phyloP scores from a whole-genome alignment of 2,888 invertebrate species.

The Cerastis rubricosa region DNA sequence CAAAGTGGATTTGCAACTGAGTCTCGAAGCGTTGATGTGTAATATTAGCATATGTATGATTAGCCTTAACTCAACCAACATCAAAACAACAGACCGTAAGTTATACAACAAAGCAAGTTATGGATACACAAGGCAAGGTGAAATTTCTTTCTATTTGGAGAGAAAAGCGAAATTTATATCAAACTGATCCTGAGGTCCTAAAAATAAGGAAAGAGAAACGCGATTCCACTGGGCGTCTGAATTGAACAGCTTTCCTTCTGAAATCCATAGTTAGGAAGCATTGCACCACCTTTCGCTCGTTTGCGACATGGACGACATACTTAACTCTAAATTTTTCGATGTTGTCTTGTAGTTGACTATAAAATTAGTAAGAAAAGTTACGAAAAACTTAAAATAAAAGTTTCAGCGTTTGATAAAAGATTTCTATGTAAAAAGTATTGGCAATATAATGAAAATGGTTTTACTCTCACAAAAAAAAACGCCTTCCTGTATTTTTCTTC shows the following conservation, averaged over 20 bases:
- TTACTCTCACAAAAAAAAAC: too few species aligned
- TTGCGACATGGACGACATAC: too few species aligned
- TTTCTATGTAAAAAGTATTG: too few species aligned
- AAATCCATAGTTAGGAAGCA: background rate
- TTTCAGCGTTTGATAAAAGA: too few species aligned
- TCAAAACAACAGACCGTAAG: background rate
- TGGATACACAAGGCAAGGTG: conserved; percentile 8
- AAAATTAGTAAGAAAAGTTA: too few species aligned
- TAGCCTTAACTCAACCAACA: conserved; percentile 8
- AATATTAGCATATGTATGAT: conserved; percentile 39
- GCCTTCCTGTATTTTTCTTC: too few species aligned
- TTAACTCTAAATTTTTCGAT: too few species aligned
- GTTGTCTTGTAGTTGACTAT: too few species aligned
- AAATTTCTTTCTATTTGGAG: conserved; percentile 17
- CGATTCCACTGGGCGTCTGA: background rate
- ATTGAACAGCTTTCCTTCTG: background rate
- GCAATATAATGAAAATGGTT: too few species aligned
- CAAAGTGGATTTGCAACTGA: conserved; percentile 18
- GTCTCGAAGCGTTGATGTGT: conserved; percentile 20
- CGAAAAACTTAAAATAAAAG: too few species aligned
- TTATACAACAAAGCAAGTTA: too few species aligned
- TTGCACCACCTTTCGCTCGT: background rate
- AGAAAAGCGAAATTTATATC: conserved; percentile 23
- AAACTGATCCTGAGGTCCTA: background rate
- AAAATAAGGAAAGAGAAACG: background rate